Evolutionary conservation across 2,113 vertebrate species (phyloP), one percentile per base, ranked within the genome.

Genomic region (Atrichornis clamosus): DNA sequence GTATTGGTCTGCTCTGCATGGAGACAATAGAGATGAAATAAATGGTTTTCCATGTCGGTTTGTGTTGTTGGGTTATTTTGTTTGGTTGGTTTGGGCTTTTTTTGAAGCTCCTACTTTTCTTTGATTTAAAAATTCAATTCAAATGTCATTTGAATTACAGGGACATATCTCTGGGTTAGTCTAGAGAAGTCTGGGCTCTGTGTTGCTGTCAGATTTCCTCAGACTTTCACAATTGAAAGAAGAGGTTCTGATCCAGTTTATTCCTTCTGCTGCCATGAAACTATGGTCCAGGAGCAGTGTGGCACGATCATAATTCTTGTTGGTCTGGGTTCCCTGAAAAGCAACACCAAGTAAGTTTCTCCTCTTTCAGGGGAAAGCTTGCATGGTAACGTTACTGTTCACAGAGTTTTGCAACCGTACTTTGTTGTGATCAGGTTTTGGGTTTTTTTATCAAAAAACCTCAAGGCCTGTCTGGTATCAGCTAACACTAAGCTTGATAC

Each of bases 21-120:
- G 96, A 96, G 93, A 94, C 96, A 95, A 96, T 91, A 96, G 96
- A 97, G 93, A 97, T 97, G 94, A 96, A 96, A 97, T 96, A 97
- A 94, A 97, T 84, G 47, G 15, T 94, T 88, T 94, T 83, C 73
- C 46, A 13, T 72, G 73, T 86, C 7, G 7, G 24, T 68, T 89
- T 90, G 73, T 86, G 72, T 19, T 76, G 55, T 42, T 69, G 63
- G 27, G 11, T 30, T 56, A 53, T 55, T 90, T 76, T 62, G 2
- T 17, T 76, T 78, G n/a, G 11, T 49, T 33, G 41, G 19, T 63
- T 30, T 62, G 32, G 41, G 20, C 11, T 41, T 22, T 72, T 64
- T 63, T 84, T 50, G 6, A 93, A 85, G 33, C n/a, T 73, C 26
- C n/a, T 87, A 27, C 49, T 93, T 91, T 64, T 35, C 33, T 63